Percentiles rank a stretch among this genome's conserved stretches.
Conservation (phyloP, 2,113 vertebrate genomes). For the Porphyrio hochstetteri region DNA sequence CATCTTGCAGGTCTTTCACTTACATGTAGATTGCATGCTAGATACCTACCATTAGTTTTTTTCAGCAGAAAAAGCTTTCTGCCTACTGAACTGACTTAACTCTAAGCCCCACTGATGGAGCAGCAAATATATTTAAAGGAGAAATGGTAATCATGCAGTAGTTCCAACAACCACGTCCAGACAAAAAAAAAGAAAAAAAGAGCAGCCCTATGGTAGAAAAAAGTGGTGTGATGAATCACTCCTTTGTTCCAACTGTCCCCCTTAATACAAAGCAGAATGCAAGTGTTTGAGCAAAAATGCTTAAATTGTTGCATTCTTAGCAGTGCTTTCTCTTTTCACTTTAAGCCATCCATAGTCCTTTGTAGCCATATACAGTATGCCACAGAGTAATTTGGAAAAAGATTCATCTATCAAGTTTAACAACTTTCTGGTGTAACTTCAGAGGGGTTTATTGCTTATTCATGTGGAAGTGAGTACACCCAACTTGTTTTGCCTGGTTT, state of each 20-base stretch:
- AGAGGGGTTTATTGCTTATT: conserved; percentile 95
- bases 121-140: neutral
- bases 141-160: neutral
- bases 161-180: neutral
- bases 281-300: conserved; percentile 27
- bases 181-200: neutral
- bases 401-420: conserved; percentile 86
- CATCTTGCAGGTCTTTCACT: neutral
- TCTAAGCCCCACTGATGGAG: neutral
- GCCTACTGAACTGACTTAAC: neutral
- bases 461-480: conserved; percentile 92
- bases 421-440: conserved; percentile 89
- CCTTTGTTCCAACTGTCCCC: neutral
- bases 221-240: neutral
- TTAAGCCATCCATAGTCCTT: conserved; percentile 32
- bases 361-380: conserved; percentile 24
- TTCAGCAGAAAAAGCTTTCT: neutral
- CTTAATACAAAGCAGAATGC: neutral
- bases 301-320: conserved; percentile 2
- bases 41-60: neutral
- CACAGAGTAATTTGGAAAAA: conserved; percentile 62
- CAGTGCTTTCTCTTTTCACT: conserved; percentile 7
- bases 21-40: neutral
- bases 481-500: conserved; percentile 86
- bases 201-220: neutral